Evolutionary conservation across 2,888 invertebrate genomes (phyloP).

Genomic region (Drosophila formosana): DNA sequence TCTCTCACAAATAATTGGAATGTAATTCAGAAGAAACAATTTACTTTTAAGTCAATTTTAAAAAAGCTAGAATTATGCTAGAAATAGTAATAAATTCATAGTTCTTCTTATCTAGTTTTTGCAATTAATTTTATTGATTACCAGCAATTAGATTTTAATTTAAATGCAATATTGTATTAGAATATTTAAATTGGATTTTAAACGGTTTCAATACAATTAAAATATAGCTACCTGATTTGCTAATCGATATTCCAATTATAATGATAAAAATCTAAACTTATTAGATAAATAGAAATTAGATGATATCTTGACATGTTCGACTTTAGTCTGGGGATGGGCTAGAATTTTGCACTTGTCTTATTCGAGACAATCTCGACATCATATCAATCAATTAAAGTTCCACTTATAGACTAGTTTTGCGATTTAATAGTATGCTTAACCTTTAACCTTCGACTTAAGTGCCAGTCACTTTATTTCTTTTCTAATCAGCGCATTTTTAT

Average conservation of each 20-base stretch:
- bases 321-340: not conserved
- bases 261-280: not conserved
- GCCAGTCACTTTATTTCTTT: conserved; percentile 38
- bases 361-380: not conserved
- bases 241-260: not conserved
- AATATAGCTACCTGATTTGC: not conserved
- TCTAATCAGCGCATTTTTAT: conserved; percentile 54
- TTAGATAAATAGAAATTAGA: not conserved
- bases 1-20: not conserved
- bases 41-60: not conserved
- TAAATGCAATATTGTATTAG: not conserved
- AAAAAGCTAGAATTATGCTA: not conserved
- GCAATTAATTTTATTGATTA: not conserved
- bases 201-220: not conserved
- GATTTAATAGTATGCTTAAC: conserved; percentile 15
- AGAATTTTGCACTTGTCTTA: not conserved
- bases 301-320: not conserved
- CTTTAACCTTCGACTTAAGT: conserved; percentile 23
- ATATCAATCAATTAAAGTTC: conserved; percentile 1
- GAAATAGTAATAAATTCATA: not conserved
- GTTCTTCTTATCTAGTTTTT: no score
- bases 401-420: not conserved
- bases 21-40: not conserved
- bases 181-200: not conserved
- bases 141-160: not conserved